Percentiles rank a stretch among this genome's conserved stretches.
These are phyloP conservation scores for Eupelmus urozonus DNA, from an alignment of 2,888 invertebrate genomes.

Conservation along the genomic window DNA sequence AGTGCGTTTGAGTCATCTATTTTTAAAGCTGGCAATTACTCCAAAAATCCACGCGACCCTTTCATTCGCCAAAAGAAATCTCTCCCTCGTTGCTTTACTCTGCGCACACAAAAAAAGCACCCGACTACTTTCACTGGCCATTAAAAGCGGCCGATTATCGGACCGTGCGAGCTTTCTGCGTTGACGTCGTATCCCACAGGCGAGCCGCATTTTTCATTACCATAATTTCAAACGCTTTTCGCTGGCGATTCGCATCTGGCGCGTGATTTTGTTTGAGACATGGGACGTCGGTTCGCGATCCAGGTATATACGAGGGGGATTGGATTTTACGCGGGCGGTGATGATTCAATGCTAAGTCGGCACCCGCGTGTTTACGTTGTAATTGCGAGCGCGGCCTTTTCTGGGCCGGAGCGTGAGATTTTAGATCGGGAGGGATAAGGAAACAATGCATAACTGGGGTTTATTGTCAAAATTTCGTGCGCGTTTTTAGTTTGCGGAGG, in stretches of 20 bases:
- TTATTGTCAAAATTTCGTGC: slow-evolving; percentile 28
- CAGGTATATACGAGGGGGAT: neutral
- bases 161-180: slow-evolving; percentile 40
- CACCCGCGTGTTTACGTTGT: slow-evolving; percentile 26
- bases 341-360: slow-evolving; percentile 41
- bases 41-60: too few species aligned
- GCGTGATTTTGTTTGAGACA: slow-evolving; percentile 8
- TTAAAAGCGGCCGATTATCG: slow-evolving; percentile 44
- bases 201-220: slow-evolving; percentile 31
- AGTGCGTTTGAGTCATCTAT: neutral
- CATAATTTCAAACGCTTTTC: slow-evolving; percentile 35
- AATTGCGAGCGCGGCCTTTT: slow-evolving; percentile 24
- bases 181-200: slow-evolving; percentile 19
- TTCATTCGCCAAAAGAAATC: too few species aligned
- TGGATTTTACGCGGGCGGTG: slow-evolving; percentile 2
- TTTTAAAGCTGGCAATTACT: neutral
- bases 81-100: too few species aligned
- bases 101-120: neutral
- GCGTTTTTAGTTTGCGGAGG: neutral
- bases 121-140: slow-evolving; percentile 48
- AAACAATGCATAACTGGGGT: slow-evolving; percentile 29
- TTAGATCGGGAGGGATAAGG: slow-evolving; percentile 23
- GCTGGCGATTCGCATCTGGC: slow-evolving; percentile 12
- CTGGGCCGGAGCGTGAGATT: slow-evolving; percentile 28
- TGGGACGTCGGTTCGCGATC: neutral